These are phyloP conservation scores for Drosophila quinaria DNA, from an alignment of 2,888 invertebrate genomes.

Conservation along the genomic window DNA sequence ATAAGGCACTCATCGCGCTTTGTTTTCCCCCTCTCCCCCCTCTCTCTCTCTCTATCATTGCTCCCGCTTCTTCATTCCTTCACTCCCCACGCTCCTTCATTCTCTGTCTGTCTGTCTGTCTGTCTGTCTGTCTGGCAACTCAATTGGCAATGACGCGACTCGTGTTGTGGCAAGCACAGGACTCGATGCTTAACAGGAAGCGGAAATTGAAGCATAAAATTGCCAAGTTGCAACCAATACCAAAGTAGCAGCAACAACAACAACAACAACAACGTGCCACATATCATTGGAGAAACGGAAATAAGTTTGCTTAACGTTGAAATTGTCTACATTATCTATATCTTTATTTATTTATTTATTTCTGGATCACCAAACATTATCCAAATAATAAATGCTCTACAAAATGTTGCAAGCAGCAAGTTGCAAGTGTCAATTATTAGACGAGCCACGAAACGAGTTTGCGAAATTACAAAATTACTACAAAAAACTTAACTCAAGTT, in stretches of 20 bases:
- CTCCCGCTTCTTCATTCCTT: neutral
- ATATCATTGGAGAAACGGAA: slow-evolving; percentile 49
- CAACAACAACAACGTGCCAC: slow-evolving; percentile 21
- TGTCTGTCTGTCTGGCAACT: slow-evolving; percentile 32
- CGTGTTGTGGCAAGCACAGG: slow-evolving; percentile 48
- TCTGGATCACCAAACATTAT: slow-evolving; percentile 42
- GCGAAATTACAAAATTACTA: neutral
- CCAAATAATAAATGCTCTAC: slow-evolving; percentile 36
- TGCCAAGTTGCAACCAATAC: slow-evolving; percentile 67
- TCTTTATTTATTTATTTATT: neutral
- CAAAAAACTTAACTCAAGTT: neutral
- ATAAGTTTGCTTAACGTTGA: slow-evolving; percentile 58
- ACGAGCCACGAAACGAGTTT: slow-evolving; percentile 1
- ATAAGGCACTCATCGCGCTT: slow-evolving; percentile 47
- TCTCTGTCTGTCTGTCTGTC: no score
- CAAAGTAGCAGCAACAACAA: slow-evolving; percentile 19
- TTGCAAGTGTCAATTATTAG: slow-evolving; percentile 41
- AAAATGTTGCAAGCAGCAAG: slow-evolving; percentile 15
- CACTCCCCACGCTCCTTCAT: neutral
- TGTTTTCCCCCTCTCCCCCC: neutral
- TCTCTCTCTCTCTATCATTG: neutral
- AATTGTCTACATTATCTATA: slow-evolving; percentile 57
- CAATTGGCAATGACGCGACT: slow-evolving; percentile 71
- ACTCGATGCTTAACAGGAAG: slow-evolving; percentile 58
- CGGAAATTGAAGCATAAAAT: slow-evolving; percentile 81